Evolutionary conservation across 2,113 vertebrate species (phyloP).

Genomic region (Barnardius zonarius): DNA sequence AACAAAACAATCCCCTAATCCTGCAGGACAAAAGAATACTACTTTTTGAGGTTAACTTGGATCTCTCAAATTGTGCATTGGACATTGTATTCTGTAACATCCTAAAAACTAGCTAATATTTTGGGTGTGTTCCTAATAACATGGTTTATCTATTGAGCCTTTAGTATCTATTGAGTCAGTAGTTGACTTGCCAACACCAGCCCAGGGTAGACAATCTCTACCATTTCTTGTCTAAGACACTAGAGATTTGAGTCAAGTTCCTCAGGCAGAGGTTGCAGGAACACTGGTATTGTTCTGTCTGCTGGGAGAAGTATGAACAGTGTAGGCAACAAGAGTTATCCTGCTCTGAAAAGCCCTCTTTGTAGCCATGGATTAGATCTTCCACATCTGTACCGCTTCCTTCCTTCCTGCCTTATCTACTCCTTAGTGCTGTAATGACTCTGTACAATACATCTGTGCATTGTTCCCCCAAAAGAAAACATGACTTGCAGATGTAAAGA

Average conservation of each 20-base stretch:
- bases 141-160: neutral
- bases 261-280: neutral
- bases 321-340: neutral
- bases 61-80: neutral
- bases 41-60: neutral
- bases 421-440: neutral
- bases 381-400: neutral
- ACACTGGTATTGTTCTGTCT: neutral
- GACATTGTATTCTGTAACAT: neutral
- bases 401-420: neutral
- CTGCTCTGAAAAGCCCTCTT: neutral
- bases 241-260: neutral
- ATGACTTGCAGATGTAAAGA: neutral
- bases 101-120: neutral
- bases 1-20: neutral
- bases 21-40: neutral
- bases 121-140: neutral
- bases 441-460: neutral
- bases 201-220: neutral
- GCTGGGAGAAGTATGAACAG: neutral
- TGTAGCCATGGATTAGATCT: neutral
- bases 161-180: neutral
- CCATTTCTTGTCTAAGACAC: neutral
- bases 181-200: neutral
- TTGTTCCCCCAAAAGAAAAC: neutral